phyloP scores from a whole-genome alignment of 2,113 vertebrate species.

The Anoplopoma fimbria region DNA sequence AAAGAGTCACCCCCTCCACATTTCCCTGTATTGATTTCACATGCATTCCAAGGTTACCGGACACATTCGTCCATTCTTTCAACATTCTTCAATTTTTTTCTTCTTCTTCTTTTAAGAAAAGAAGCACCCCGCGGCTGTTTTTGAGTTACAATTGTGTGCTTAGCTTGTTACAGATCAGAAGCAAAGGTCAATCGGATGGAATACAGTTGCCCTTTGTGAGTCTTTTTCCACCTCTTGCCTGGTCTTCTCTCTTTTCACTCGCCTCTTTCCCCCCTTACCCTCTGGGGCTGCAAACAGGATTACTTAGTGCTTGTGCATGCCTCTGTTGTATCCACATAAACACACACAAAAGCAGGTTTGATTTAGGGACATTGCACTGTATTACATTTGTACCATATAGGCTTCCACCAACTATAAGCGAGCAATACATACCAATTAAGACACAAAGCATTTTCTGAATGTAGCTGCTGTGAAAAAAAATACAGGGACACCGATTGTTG shows the following conservation, averaged over 20 bases:
- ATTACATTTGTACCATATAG: conserved; percentile 6
- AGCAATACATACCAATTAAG: conserved; percentile 10
- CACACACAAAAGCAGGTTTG: conserved; percentile 16
- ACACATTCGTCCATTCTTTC: conserved; percentile 53
- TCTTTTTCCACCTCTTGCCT: conserved; percentile 59
- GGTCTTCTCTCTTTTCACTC: conserved; percentile 52
- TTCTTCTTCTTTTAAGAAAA: conserved; percentile 26
- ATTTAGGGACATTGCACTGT: conserved; percentile 25
- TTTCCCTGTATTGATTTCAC: conserved; percentile 67
- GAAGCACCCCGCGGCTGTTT: conserved; percentile 45
- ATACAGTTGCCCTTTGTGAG: conserved; percentile 70
- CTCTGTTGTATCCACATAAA: conserved; percentile 27
- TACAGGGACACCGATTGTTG: conserved; percentile 21
- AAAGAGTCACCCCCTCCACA: conserved; percentile 27
- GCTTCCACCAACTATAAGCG: not conserved
- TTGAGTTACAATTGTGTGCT: conserved; percentile 51
- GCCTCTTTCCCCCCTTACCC: conserved; percentile 31
- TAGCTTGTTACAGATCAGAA: conserved; percentile 57
- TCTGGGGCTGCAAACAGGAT: conserved; percentile 49
- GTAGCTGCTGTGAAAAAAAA: conserved; percentile 52
- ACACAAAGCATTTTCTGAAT: conserved; percentile 11
- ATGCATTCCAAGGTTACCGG: conserved; percentile 61
- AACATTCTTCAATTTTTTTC: conserved; percentile 36
- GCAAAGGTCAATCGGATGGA: conserved; percentile 62
- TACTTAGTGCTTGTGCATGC: conserved; percentile 35